phyloP scores from a whole-genome alignment of 1,140 invertebrate genomes.

The Magallana angulata region DNA sequence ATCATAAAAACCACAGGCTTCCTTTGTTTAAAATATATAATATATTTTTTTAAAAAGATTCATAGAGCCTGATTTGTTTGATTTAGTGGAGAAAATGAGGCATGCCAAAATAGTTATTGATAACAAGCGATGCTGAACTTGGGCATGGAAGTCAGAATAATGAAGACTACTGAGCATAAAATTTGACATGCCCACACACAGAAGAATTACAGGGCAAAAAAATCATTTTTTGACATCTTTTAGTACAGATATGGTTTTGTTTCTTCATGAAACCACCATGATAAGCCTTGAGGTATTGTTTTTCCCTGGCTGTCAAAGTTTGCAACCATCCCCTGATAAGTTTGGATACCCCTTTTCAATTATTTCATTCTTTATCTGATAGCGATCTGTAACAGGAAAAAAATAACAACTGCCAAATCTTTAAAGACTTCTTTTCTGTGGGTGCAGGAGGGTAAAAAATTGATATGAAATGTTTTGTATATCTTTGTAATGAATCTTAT shows the following conservation, averaged over 20 bases:
- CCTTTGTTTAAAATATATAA: too few relatives aligned
- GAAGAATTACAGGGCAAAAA: constrained; percentile 2
- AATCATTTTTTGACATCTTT: constrained; percentile 20
- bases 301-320: constrained; percentile 26
- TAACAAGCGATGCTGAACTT: constrained; percentile 17
- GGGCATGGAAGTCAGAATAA: constrained; percentile 4
- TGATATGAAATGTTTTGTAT: constrained; percentile 3
- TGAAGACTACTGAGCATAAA: constrained; percentile 20
- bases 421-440: constrained; percentile 19
- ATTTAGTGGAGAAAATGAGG: constrained; percentile 10
- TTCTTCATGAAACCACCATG: constrained; percentile 24
- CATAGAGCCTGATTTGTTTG: not conserved
- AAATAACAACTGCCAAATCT: constrained; percentile 8
- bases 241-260: constrained; percentile 23
- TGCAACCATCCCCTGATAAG: constrained; percentile 17
- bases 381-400: constrained; percentile 27
- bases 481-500: constrained; percentile 15
- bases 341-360: constrained; percentile 37
- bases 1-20: too few relatives aligned
- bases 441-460: constrained; percentile 30
- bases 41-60: too few relatives aligned
- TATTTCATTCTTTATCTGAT: constrained; percentile 11
- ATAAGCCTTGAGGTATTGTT: constrained; percentile 36
- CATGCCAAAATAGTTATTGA: not conserved
- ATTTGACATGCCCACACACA: constrained; percentile 34